Percentiles rank a stretch among this genome's conserved stretches.
phyloP scores from a whole-genome alignment of 1,140 invertebrate genomes.

The Ostrea edulis region DNA sequence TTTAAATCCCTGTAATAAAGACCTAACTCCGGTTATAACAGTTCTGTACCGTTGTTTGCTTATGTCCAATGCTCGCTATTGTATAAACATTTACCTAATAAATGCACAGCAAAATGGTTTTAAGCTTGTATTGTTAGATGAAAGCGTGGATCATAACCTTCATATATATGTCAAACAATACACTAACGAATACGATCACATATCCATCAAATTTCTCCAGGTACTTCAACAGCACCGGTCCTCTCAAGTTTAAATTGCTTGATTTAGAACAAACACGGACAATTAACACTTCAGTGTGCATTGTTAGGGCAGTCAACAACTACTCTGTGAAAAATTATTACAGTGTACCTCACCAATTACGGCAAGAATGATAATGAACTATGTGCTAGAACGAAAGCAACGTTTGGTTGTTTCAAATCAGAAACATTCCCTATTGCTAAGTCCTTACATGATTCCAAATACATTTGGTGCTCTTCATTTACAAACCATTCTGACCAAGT shows the following conservation, averaged over 20 bases:
- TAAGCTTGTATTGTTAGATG: conserved; percentile 33
- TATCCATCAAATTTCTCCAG: not conserved
- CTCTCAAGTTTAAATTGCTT: not conserved
- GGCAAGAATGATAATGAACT: not conserved
- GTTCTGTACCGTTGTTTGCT: not conserved
- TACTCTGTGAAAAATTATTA: not conserved
- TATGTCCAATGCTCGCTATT: conserved; percentile 13
- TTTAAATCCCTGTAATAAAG: conserved; percentile 34
- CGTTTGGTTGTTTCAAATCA: not conserved
- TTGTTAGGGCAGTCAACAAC: not conserved
- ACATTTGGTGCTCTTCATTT: too few relatives aligned
- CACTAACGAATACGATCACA: not conserved
- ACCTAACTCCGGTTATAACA: conserved; percentile 22
- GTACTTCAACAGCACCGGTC: not conserved
- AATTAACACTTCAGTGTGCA: not conserved
- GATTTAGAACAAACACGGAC: not conserved
- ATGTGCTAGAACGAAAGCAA: not conserved
- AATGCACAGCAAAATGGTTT: conserved; percentile 26
- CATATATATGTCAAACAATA: not conserved
- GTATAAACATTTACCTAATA: conserved; percentile 33
- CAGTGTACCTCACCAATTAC: not conserved
- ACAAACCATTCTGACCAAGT: too few relatives aligned
- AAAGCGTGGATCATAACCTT: not conserved
- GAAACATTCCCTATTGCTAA: too few relatives aligned
- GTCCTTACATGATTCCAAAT: too few relatives aligned